Percentiles rank a stretch among this genome's conserved stretches.
Conservation (phyloP, 2,797 vertebrate genomes). For the Parauchenoglanis ngamensis region DNA sequence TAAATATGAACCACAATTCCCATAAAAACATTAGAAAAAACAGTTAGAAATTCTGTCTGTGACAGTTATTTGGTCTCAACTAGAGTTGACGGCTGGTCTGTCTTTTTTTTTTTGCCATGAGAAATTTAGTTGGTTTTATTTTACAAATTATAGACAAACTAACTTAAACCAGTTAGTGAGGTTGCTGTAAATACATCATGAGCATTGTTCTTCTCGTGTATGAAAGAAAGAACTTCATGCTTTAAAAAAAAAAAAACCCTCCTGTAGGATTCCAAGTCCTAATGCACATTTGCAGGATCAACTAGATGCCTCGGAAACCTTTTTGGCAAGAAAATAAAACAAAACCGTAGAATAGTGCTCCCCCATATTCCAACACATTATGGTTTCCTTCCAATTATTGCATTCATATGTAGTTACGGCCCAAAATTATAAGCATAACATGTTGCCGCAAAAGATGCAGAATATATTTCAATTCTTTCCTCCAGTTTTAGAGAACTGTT, state of each 20-base stretch:
- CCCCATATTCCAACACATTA: neutral
- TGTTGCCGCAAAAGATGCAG: neutral
- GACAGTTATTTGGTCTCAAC: neutral
- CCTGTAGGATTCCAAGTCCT: neutral
- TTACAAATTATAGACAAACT: neutral
- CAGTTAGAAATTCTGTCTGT: neutral
- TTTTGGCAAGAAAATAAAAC: neutral
- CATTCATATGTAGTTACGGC: neutral
- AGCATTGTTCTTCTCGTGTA: neutral
- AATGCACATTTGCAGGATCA: too few species aligned
- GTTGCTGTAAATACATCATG: neutral
- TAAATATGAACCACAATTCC: neutral
- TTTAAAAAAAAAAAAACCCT: neutral
- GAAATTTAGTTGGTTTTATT: neutral
- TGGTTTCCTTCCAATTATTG: neutral
- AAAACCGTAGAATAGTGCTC: neutral
- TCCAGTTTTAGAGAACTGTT: neutral
- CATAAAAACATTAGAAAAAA: neutral
- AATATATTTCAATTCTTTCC: neutral
- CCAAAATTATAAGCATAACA: neutral
- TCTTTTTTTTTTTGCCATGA: neutral
- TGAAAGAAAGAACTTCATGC: neutral
- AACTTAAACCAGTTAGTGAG: neutral
- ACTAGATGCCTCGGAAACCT: neutral
- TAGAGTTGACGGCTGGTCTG: neutral